Base-by-base conservation (phyloP, 2,888 invertebrate genomes). In the Malthinus seriepunctatus region DNA sequence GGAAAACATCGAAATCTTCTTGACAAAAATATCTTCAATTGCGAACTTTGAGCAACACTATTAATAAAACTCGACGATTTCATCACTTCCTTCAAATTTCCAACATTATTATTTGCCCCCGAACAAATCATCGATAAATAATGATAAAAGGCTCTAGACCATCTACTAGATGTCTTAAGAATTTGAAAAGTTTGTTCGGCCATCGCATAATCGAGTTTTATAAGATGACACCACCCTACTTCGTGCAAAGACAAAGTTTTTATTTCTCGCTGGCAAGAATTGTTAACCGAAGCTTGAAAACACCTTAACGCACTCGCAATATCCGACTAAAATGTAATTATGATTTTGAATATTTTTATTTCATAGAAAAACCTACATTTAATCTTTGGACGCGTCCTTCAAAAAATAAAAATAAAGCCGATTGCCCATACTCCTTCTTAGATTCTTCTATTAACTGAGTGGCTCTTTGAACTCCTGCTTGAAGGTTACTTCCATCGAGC, bases 351-450 rank as follows among this genome's bases (percentile, higher is more conserved):
- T 7, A 32, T 8, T 7, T 15, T 51, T 9, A 33, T 14, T 12
- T 23, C 7, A 2, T 37, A 5, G 15, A 11, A 50, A 8, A 39
- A 62, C 66, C 70, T 75, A 87, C 88, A 80, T 86, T 82, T 11
- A 88, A 75, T 63, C 87, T 76, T 67, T 83, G 81, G 35, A 86
- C 80, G 64, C 88, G 75, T 32, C 88, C 88, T 59, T 80, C 79
- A 73, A 88, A 88, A 75, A 87, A 88, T 14, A 87, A 76, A 73
- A 88, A 88, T 8, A 88, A 75, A 1, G 87, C 84, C 0, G 88
- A 86, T 58, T 84, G 76, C 32, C 80, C 78, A 70, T 84, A 88
- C 63, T 85, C 81, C 53, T 75, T 66, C 71, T 82, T 73, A 32
- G 81, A 79, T 76, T 87, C 82, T 52, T 79, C 70, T 60, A 86